Base-by-base conservation (phyloP, 2,797 vertebrate species). In the Argya squamiceps region DNA sequence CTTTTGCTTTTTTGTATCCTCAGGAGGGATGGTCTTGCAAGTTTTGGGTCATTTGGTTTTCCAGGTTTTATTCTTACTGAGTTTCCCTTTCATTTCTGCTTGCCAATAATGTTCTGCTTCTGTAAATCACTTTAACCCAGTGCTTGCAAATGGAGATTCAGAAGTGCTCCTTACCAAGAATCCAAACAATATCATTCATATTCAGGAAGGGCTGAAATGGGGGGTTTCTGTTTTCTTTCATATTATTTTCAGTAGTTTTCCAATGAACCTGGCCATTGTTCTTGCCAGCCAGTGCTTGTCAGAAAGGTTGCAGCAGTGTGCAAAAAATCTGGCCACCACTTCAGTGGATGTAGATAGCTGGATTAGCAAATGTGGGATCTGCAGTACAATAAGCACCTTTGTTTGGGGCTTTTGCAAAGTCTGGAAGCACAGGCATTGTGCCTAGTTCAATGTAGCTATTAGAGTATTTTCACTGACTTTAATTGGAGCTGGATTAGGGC, bases 401-500 rank as follows among this genome's bases (percentile, higher is more conserved):
- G 82, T 96, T 76, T 69, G 82, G 84, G 70, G 77, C 47, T 94
- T 90, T 78, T 88, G 73, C 47, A 73, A 78, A 92, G 69, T 84
- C 89, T 96, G 84, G 76, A 64, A 86, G 63, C 0, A 0, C 37
- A 95, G 93, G 93, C 75, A 6, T 30, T 11, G 21, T 41, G 79
- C 76, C 91, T 86, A 15, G 19, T 86, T 89, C 87, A 46, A 81
- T 88, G 92, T 59, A 86, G 69, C 82, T 93, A 84, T 93, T 86
- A 93, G 59, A 84, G 62, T 46, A 92, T 92, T 94, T 92, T 93
- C 91, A 81, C 24, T 95, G 82, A 70, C 84, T 95, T 96, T 94
- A 96, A 96, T 92, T 96, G 91, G 89, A 92, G 63, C 84, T 94
- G 96, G 95, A 95, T 84, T 81, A 59, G 20, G 59, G 91, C 88